phyloP scores from a whole-genome alignment of 2,888 invertebrate species.

The Orthosia gothica region DNA sequence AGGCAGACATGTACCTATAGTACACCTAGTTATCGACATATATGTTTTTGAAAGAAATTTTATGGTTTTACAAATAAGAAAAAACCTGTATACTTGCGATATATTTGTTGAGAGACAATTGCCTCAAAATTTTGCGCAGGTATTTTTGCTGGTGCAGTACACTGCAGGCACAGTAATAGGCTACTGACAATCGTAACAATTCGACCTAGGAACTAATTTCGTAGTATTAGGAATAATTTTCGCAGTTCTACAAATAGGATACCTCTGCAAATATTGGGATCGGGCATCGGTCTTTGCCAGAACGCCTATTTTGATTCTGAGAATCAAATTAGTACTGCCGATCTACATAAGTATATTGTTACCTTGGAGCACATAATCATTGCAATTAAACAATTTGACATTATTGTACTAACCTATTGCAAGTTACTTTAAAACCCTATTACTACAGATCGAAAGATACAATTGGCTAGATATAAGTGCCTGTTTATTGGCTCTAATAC shows the following conservation, averaged over 20 bases:
- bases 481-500: constrained; percentile 20
- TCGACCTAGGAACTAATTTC: no score
- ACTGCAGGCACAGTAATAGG: no score
- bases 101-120: no score
- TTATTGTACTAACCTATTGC: not conserved
- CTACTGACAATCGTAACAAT: not conserved
- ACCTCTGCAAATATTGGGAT: not conserved
- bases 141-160: no score
- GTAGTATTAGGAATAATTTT: not conserved
- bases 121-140: no score
- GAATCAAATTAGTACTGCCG: not conserved
- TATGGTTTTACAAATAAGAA: no score
- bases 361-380: not conserved
- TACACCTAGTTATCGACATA: no score
- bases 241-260: not conserved
- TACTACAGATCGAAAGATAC: constrained; percentile 43
- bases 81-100: no score
- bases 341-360: not conserved
- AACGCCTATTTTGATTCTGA: not conserved
- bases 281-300: no score
- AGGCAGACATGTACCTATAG: no score
- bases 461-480: constrained; percentile 15
- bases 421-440: constrained; percentile 12
- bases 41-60: no score
- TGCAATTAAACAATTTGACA: constrained; percentile 15